These are phyloP conservation scores for Clarias laeviceps DNA, from an alignment of 2,797 vertebrate genomes.

Conservation along the genomic window DNA sequence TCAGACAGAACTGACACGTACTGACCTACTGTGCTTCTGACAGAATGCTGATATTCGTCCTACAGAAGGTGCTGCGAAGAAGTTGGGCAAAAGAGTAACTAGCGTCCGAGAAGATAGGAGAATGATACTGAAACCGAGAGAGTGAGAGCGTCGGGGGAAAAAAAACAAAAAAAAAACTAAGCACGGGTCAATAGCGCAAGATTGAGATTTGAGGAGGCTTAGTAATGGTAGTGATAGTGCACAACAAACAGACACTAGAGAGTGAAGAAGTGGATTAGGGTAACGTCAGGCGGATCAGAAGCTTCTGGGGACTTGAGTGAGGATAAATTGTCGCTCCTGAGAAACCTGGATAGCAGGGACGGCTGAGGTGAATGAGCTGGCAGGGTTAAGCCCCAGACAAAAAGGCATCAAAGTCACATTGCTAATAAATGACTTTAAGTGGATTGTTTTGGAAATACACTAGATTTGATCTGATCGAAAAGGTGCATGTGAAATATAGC, in stretches of 20 bases:
- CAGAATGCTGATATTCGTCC: constrained; percentile 49
- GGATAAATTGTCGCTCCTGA: not conserved
- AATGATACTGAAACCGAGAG: not conserved
- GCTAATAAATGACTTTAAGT: not conserved
- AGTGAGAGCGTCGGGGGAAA: not conserved
- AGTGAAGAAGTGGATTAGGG: not conserved
- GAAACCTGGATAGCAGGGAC: not conserved
- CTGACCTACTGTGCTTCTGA: constrained; percentile 15
- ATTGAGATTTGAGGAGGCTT: not conserved
- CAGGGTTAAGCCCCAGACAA: not conserved
- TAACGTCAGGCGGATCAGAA: not conserved
- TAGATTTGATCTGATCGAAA: not conserved
- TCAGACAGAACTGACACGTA: constrained; percentile 28
- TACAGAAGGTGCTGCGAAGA: not conserved
- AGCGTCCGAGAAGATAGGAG: not conserved
- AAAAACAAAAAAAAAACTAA: not conserved
- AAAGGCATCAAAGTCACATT: not conserved
- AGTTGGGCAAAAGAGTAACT: not conserved
- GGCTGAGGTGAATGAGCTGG: not conserved
- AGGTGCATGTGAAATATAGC: not conserved
- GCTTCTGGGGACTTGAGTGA: not conserved
- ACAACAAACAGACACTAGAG: not conserved
- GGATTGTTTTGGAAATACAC: not conserved
- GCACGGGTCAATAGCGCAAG: not conserved
- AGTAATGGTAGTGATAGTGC: not conserved